Conservation (phyloP, 2,113 vertebrate species). For the Herpetotheres cachinnans region DNA sequence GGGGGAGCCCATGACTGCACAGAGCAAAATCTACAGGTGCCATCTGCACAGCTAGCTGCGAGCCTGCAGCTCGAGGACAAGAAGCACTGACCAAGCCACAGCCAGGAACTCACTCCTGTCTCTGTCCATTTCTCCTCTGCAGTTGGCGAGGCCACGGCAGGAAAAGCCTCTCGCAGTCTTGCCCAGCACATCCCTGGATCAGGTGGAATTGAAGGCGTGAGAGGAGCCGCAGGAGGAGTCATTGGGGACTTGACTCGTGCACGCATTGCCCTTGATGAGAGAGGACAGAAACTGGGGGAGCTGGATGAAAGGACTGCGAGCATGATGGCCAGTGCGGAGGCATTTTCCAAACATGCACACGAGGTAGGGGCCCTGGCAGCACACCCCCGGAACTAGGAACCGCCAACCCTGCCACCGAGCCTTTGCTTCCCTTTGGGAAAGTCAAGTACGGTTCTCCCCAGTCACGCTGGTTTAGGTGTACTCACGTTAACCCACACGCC, state of each 20-base stretch:
- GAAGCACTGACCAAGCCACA: background rate
- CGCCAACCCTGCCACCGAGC: background rate
- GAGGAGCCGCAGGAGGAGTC: slow-evolving; percentile 86
- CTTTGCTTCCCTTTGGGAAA: background rate
- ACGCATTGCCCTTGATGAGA: slow-evolving; percentile 92
- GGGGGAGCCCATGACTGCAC: fast-evolving
- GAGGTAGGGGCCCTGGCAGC: slow-evolving; percentile 77
- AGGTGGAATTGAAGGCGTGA: slow-evolving; percentile 86
- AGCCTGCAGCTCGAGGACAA: fast-evolving
- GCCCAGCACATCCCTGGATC: slow-evolving; percentile 96
- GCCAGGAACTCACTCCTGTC: background rate
- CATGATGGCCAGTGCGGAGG: slow-evolving; percentile 95
- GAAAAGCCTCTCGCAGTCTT: slow-evolving; percentile 91
- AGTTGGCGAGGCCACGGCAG: slow-evolving; percentile 94
- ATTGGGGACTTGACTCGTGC: slow-evolving; percentile 91
- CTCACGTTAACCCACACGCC: fast-evolving
- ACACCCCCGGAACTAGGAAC: background rate
- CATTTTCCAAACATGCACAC: slow-evolving; percentile 94
- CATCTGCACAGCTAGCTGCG: fast-evolving
- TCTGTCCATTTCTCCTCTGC: background rate
- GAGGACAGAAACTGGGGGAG: slow-evolving; percentile 93
- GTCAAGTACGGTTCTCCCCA: background rate
- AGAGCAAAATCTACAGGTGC: fast-evolving
- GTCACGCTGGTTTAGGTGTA: fast-evolving
- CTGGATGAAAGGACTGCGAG: slow-evolving; percentile 93